Evolutionary conservation across 1,140 invertebrate genomes (phyloP), one percentile per base, ranked within the genome.

Genomic region (Drosophila setifemur): DNA sequence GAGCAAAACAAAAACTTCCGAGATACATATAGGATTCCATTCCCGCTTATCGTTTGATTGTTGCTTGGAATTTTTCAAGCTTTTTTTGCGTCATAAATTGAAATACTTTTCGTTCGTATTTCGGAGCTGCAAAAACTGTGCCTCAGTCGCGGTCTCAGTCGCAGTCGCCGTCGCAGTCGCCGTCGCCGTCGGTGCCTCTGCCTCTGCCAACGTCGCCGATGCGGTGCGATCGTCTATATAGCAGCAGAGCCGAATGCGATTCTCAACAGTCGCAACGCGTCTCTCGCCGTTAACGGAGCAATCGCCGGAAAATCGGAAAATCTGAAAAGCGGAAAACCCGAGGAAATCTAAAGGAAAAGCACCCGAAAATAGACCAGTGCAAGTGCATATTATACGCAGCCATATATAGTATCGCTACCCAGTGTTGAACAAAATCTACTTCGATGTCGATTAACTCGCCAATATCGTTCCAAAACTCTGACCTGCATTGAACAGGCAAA

Each of bases 371-470:
- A 77, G 11, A 33, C 49, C 26, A 81, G 73, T 77, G 68, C 74
- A 74, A 75, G 67, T 68, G 72, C 50, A 81, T 72, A 58, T 21
- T 63, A 44, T 43, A 57, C 26, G 7, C 25, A 35, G 28, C 23
- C 39, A 35, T 37, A 47, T 64, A 61, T 55, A 77, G 39, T 33
- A 25, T 29, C 29, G 26, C 26, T 12, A 14, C 26, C 52, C 23
- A 35, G 71, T 69, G 81, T 64, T 44, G 40, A 73, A 49, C n/a
- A 54, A 74, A 89, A 85, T 72, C 44, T 72, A 78, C 85, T 89
- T 89, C 88, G 76, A 89, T 89, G 88, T 89, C 88, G 76, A 89
- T 86, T 77, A 89, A 89, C 73, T 89, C 88, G 85, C 88, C 88
- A 68, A 88, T 89, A 89, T 69, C 76, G 74, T 77, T 77, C 44